phyloP scores from a whole-genome alignment of 2,113 vertebrate genomes.

The Sinocyclocheilus rhinocerous region DNA sequence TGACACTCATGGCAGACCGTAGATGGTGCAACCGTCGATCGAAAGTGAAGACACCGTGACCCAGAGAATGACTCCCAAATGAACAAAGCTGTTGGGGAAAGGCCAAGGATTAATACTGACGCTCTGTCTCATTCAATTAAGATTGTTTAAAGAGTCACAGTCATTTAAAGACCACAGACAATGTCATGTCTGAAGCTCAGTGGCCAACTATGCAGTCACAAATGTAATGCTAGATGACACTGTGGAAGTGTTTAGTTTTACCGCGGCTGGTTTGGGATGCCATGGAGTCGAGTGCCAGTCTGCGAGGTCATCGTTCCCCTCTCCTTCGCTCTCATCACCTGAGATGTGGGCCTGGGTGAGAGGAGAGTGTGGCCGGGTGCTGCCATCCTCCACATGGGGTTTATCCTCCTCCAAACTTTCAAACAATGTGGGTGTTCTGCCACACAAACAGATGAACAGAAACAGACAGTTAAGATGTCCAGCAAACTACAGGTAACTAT shows the following conservation, averaged over 20 bases:
- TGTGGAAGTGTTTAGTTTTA: conserved; percentile 62
- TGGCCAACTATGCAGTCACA: background rate
- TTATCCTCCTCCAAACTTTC: conserved; percentile 81
- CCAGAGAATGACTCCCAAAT: conserved; percentile 85
- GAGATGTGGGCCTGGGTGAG: conserved; percentile 78
- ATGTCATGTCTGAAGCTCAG: background rate
- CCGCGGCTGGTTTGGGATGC: conserved; percentile 85
- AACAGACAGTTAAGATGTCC: background rate
- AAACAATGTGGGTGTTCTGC: conserved; percentile 71
- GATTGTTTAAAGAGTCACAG: background rate
- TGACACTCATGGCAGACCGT: conserved; percentile 87
- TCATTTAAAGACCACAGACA: background rate
- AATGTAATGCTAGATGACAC: background rate
- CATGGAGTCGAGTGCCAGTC: conserved; percentile 78
- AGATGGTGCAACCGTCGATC: conserved; percentile 88
- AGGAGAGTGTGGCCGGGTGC: conserved; percentile 72
- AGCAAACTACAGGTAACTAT: too few relatives aligned
- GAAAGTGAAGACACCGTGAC: conserved; percentile 87
- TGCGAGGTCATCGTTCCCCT: conserved; percentile 70
- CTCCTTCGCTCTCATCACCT: conserved; percentile 89
- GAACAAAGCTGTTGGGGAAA: conserved; percentile 80
- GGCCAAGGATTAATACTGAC: background rate
- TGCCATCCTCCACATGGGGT: conserved; percentile 70
- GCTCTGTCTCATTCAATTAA: too few relatives aligned
- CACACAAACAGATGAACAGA: conserved; percentile 10